A percentile compares a stretch with the other conserved stretches of the same genome.
These are phyloP conservation scores for Allygus modestus DNA, from an alignment of 2,888 invertebrate genomes.

Conservation along the genomic window DNA sequence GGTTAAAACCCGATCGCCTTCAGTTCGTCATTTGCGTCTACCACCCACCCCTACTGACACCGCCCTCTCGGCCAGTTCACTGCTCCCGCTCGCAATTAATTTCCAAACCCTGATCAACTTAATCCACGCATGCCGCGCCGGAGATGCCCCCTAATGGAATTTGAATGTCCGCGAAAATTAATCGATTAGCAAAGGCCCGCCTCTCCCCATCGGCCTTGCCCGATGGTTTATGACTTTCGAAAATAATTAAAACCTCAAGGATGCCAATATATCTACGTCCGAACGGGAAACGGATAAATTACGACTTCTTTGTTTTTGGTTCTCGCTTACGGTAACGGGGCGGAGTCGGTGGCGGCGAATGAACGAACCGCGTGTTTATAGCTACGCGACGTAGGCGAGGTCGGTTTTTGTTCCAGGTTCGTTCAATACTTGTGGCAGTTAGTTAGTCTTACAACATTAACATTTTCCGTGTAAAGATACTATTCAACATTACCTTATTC, in stretches of 20 bases:
- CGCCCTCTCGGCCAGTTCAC: neutral
- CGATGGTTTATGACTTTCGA: constrained; percentile 38
- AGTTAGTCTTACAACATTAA: no score
- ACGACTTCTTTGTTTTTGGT: constrained; percentile 41
- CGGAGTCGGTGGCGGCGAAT: neutral
- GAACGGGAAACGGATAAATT: constrained; percentile 41
- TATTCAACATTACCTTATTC: no score
- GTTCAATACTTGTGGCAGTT: no score
- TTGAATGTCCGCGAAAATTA: constrained; percentile 38
- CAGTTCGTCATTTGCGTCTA: no score
- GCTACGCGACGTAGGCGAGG: constrained; percentile 8
- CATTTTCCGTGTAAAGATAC: no score
- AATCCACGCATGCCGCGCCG: neutral
- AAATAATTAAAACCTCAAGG: constrained; percentile 43
- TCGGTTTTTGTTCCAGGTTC: neutral
- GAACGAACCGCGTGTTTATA: neutral
- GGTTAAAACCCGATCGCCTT: no score
- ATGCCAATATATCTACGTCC: constrained; percentile 38
- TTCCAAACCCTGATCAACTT: neutral
- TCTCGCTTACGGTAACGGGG: constrained; percentile 3
- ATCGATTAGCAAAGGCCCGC: constrained; percentile 26
- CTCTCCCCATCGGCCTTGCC: neutral
- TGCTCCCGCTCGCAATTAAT: neutral
- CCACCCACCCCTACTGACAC: neutral
- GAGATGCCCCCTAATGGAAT: constrained; percentile 11